phyloP scores from a whole-genome alignment of 2,888 invertebrate species.

The Drosophila niveifrons region DNA sequence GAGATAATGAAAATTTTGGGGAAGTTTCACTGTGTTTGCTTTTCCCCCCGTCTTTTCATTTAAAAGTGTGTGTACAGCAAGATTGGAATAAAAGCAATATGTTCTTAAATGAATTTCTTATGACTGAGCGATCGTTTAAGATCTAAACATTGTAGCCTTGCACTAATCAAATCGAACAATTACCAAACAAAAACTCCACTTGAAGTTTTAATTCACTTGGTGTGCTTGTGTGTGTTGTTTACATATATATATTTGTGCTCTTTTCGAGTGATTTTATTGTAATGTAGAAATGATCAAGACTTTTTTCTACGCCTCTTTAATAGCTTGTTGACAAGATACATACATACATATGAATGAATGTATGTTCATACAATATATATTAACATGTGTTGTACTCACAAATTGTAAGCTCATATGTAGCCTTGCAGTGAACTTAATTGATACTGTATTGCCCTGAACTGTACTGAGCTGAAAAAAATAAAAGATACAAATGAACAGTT shows the following conservation, averaged over 20 bases:
- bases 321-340: constrained; percentile 19
- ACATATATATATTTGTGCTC: constrained; percentile 3
- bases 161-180: constrained; percentile 18
- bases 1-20: not conserved
- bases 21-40: not conserved
- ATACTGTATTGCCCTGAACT: constrained; percentile 33
- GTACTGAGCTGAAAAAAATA: not conserved
- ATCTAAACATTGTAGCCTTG: constrained; percentile 16
- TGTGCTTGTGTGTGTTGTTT: constrained; percentile 9
- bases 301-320: constrained; percentile 35
- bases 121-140: constrained; percentile 5
- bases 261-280: constrained; percentile 31
- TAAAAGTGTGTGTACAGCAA: not conserved
- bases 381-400: constrained; percentile 9
- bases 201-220: constrained; percentile 38
- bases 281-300: constrained; percentile 30
- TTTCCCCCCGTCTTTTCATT: not conserved
- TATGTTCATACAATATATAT: not conserved
- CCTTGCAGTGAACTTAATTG: constrained; percentile 48
- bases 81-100: constrained; percentile 9
- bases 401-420: constrained; percentile 22
- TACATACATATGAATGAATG: not conserved
- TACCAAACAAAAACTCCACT: constrained; percentile 30
- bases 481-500: not conserved
- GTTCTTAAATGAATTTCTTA: constrained; percentile 4